Evolutionary conservation across 2,888 invertebrate genomes (phyloP).

Genomic region (Neoaliturus tenellus): DNA sequence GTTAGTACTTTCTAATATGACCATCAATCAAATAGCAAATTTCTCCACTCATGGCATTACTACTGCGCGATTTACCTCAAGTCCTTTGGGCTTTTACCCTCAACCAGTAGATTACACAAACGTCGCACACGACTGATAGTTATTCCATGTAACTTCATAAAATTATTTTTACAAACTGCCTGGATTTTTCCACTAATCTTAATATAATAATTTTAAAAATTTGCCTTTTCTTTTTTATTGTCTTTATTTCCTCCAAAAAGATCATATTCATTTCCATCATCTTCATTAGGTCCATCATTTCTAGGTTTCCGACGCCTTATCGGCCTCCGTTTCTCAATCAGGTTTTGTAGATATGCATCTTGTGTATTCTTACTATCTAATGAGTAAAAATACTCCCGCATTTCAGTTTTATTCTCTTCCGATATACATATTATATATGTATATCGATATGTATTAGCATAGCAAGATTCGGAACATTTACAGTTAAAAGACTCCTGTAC

Average conservation of each 20-base stretch:
- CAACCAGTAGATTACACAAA: not conserved
- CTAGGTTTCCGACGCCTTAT: not conserved
- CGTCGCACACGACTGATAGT: constrained; percentile 1
- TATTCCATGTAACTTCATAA: constrained; percentile 17
- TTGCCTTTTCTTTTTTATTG: not conserved
- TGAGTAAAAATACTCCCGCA: not conserved
- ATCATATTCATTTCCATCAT: not conserved
- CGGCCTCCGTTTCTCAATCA: constrained; percentile 5
- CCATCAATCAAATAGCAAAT: not conserved
- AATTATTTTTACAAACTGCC: constrained; percentile 25
- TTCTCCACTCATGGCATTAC: constrained; percentile 21
- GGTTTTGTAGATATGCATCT: not conserved
- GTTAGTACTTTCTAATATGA: constrained; percentile 23
- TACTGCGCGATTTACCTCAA: constrained; percentile 11
- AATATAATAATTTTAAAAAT: constrained; percentile 23
- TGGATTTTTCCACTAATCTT: not conserved
- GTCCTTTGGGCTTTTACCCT: constrained; percentile 21
- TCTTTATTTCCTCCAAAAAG: not conserved
- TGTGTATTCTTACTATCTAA: not conserved
- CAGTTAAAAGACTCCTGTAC: not conserved
- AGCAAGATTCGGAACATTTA: not conserved
- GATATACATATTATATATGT: no score
- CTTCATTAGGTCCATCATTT: not conserved
- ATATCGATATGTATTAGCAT: no score
- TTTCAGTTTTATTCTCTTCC: not conserved